Conservation (phyloP, 2,888 invertebrate genomes). For the Phrixothrix hirtus region DNA sequence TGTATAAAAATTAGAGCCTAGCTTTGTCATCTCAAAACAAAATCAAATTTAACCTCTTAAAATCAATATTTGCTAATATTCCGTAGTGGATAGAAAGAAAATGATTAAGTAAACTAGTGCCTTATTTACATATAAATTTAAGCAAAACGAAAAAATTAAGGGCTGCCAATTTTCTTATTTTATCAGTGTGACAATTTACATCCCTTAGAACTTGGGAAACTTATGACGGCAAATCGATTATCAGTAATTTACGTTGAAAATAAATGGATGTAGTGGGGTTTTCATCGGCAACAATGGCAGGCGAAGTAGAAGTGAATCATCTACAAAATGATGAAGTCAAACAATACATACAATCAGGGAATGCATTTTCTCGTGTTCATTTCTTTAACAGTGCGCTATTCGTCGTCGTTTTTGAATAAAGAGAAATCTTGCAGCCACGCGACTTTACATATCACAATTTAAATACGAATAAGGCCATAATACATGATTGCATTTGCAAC, state of each 20-base stretch:
- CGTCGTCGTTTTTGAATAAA: constrained; percentile 12
- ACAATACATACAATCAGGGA: constrained; percentile 29
- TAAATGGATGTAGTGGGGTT: constrained; percentile 19
- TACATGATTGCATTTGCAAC: background rate
- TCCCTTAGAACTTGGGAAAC: too few species aligned
- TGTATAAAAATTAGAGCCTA: too few species aligned
- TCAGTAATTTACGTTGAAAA: constrained; percentile 19
- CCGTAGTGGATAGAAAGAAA: too few species aligned
- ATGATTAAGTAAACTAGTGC: too few species aligned
- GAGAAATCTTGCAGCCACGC: constrained; percentile 12
- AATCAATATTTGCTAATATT: too few species aligned
- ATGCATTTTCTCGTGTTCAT: constrained; percentile 19
- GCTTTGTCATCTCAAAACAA: too few species aligned
- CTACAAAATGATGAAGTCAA: constrained; percentile 27
- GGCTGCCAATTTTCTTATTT: too few species aligned
- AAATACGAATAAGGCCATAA: constrained; percentile 8
- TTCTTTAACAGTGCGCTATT: constrained; percentile 11
- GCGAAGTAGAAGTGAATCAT: constrained; percentile 23
- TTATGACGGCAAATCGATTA: constrained; percentile 16
- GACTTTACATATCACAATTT: constrained; percentile 18
- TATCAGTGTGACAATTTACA: too few species aligned
- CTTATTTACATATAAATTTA: too few species aligned
- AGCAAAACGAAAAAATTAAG: too few species aligned
- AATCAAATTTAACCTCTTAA: too few species aligned
- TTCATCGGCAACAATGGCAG: constrained; percentile 23